Conservation (phyloP, 2,888 invertebrate species). For the Pandemis heparana region DNA sequence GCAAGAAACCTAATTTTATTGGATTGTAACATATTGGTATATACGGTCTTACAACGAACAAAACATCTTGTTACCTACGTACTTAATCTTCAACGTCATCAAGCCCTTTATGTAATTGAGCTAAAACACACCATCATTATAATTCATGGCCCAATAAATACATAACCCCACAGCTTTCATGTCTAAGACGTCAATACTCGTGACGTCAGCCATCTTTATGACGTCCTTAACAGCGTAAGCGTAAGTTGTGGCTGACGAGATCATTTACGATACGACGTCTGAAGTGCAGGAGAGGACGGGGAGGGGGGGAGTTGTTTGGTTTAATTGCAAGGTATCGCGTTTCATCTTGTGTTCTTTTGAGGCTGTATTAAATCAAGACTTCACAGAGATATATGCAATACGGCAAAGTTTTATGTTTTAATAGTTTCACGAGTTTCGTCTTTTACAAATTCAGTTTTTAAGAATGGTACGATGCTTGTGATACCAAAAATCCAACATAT, state of each 20-base stretch:
- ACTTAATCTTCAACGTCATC: neutral
- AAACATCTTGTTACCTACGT: neutral
- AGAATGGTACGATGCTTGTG: too few species aligned
- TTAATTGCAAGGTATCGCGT: constrained; percentile 3
- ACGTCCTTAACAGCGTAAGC: constrained; percentile 12
- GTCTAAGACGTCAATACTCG: constrained; percentile 9
- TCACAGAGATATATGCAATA: too few species aligned
- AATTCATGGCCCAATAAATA: constrained; percentile 3
- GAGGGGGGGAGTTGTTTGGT: neutral
- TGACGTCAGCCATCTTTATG: constrained; percentile 13
- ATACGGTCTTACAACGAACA: neutral
- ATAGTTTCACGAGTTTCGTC: too few species aligned
- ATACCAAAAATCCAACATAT: too few species aligned
- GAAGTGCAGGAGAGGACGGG: neutral
- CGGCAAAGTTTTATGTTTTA: too few species aligned
- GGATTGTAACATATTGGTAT: too few species aligned
- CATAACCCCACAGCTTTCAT: neutral
- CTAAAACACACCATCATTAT: neutral
- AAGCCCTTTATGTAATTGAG: neutral
- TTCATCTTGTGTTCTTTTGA: neutral
- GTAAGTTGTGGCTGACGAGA: constrained; percentile 12
- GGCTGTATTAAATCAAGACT: neutral
- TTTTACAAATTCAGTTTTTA: too few species aligned
- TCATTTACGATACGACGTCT: constrained; percentile 16
- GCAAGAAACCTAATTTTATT: too few species aligned